Conservation (phyloP, 1,140 invertebrate genomes). For the Caerostris darwini region DNA sequence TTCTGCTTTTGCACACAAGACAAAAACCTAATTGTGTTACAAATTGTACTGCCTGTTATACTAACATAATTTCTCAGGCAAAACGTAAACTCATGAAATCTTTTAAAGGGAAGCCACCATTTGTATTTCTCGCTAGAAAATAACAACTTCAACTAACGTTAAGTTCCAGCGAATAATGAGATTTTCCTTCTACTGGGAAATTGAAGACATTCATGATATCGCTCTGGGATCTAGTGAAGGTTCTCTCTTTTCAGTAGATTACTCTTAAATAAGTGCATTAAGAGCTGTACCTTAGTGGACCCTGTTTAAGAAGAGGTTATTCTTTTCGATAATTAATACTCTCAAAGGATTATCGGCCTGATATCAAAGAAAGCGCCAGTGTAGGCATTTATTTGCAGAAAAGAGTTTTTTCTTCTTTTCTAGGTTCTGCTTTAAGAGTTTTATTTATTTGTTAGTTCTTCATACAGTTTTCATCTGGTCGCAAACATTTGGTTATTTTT, state of each 20-base stretch:
- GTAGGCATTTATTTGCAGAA: not conserved
- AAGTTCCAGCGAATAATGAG: conserved; percentile 14
- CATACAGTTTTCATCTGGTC: not conserved
- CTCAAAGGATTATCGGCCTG: conserved; percentile 45
- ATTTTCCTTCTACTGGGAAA: conserved; percentile 17
- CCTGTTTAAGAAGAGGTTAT: conserved; percentile 31
- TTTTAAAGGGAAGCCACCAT: not conserved
- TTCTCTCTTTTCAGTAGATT: conserved; percentile 42
- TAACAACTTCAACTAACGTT: not conserved
- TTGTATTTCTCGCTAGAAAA: not conserved
- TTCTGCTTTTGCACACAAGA: too few species aligned
- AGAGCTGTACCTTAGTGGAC: not conserved
- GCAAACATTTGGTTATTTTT: not conserved
- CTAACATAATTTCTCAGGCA: too few species aligned
- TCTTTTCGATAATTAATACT: conserved; percentile 46
- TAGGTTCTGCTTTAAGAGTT: not conserved
- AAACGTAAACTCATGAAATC: too few species aligned
- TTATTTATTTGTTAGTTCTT: not conserved
- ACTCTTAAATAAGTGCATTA: conserved; percentile 50
- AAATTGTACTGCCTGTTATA: too few species aligned
- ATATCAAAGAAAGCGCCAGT: not conserved
- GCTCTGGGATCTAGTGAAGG: not conserved
- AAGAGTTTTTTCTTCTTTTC: not conserved
- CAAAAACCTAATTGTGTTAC: too few species aligned
- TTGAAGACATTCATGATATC: conserved; percentile 18